Evolutionary conservation across 1,140 invertebrate species (phyloP).

Genomic region (Lordiphosa stackelbergi): DNA sequence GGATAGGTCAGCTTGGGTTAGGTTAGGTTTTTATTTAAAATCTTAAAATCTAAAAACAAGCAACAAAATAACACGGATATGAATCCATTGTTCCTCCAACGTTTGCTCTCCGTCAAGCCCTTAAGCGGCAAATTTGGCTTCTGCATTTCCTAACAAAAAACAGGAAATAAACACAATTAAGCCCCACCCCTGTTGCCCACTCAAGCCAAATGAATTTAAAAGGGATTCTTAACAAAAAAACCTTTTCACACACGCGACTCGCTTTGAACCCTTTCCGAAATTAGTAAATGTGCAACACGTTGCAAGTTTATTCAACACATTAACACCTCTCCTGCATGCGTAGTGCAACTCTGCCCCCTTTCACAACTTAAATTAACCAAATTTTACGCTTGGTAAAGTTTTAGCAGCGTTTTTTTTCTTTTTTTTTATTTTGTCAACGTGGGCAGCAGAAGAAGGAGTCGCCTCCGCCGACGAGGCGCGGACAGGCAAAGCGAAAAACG

Average conservation of each 20-base stretch:
- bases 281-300: slow-evolving; percentile 41
- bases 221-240: neutral
- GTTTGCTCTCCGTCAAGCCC: no score
- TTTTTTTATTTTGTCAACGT: slow-evolving; percentile 43
- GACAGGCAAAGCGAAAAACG: slow-evolving; percentile 41
- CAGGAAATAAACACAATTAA: neutral
- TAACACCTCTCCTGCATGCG: slow-evolving; percentile 31
- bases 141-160: no score
- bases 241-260: slow-evolving; percentile 1
- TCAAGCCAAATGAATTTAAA: neutral
- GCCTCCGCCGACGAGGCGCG: slow-evolving; percentile 36
- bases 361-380: slow-evolving; percentile 59
- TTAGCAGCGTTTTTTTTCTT: slow-evolving; percentile 29
- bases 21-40: no score
- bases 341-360: neutral
- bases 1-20: no score
- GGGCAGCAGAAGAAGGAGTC: slow-evolving; percentile 17
- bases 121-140: no score
- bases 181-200: neutral
- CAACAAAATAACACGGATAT: no score
- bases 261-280: slow-evolving; percentile 11
- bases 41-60: no score
- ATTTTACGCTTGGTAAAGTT: slow-evolving; percentile 67
- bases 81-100: no score
- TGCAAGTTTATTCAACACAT: slow-evolving; percentile 34